These are phyloP conservation scores for Coregonus suidteri DNA, from an alignment of 2,797 vertebrate genomes.

Conservation along the genomic window DNA sequence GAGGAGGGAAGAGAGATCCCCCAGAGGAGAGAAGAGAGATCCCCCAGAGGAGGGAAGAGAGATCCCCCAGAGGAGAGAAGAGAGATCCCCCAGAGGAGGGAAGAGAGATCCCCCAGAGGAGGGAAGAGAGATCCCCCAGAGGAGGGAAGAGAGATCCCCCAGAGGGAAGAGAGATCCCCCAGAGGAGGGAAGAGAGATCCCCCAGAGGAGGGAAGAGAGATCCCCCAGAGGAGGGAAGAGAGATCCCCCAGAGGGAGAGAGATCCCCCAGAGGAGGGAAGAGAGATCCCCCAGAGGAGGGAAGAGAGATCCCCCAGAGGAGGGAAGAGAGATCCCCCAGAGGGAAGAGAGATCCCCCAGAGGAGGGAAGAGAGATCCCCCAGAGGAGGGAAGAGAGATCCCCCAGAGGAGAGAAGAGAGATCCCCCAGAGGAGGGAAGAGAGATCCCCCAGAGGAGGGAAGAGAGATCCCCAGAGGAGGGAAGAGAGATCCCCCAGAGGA, in stretches of 20 bases:
- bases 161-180: no score
- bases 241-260: background rate
- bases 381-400: conserved; percentile 52
- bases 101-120: no score
- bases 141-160: no score
- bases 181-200: background rate
- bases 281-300: no score
- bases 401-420: conserved; percentile 45
- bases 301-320: no score
- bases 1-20: conserved; percentile 51
- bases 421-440: conserved; percentile 48
- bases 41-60: conserved; percentile 42
- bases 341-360: no score
- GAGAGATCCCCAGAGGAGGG: conserved; percentile 45
- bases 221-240: conserved; percentile 52
- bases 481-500: conserved; percentile 46
- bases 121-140: no score
- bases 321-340: no score
- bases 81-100: no score
- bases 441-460: conserved; percentile 46
- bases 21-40: conserved; percentile 52
- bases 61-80: no score
- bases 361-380: background rate
- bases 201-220: conserved; percentile 55
- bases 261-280: no score